Conservation (phyloP, 2,113 vertebrate genomes). For the Actenoides hombroni region DNA sequence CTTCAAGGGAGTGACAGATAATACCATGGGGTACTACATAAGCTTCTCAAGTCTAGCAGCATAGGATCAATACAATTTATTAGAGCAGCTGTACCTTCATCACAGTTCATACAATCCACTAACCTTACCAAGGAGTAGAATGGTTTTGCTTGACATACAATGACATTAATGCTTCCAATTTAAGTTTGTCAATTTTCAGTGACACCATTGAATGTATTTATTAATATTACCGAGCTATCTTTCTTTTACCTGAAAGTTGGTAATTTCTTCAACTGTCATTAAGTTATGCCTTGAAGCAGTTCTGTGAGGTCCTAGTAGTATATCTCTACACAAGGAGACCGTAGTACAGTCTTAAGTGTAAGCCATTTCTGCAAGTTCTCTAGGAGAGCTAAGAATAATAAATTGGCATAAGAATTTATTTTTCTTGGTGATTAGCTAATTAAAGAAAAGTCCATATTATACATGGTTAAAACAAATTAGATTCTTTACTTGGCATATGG, state of each 20-base stretch:
- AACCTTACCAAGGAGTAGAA: neutral
- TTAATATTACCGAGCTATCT: neutral
- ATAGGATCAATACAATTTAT: neutral
- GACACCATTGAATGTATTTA: neutral
- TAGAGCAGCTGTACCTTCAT: neutral
- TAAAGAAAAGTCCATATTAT: neutral
- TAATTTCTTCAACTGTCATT: neutral
- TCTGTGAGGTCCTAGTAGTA: neutral
- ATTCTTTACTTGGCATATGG: constrained; percentile 13
- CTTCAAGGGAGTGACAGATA: neutral
- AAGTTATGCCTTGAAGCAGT: neutral
- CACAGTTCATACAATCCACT: neutral
- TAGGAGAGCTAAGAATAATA: neutral
- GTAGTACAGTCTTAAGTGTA: neutral
- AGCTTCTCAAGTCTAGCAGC: neutral
- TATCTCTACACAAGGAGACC: neutral
- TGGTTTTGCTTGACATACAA: neutral
- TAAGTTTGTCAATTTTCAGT: neutral
- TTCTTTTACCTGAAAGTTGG: neutral
- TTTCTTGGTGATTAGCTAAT: neutral
- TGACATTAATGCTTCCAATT: neutral
- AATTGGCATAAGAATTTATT: neutral
- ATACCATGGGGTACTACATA: accelerated
- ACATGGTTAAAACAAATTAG: constrained; percentile 36
- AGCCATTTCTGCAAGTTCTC: neutral